These are phyloP conservation scores for Polydrusus pterygomalis DNA, from an alignment of 2,888 invertebrate species.

Conservation along the genomic window DNA sequence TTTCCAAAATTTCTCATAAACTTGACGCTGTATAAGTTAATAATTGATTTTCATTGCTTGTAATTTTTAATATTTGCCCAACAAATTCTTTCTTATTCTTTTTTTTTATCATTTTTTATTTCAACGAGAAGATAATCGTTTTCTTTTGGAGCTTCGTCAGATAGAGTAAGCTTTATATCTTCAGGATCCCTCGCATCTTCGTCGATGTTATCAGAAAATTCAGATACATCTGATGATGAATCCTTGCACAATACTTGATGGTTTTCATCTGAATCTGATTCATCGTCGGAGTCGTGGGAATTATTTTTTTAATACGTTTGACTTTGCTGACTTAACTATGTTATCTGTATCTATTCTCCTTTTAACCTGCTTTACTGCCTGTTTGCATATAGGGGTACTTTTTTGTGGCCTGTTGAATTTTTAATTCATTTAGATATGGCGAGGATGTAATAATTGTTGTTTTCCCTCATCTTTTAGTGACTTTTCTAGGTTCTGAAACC, in stretches of 20 bases:
- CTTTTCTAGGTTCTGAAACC: not conserved
- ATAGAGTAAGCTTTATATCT: no score
- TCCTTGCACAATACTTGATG: not conserved
- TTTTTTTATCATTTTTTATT: not conserved
- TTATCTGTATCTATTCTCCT: not conserved
- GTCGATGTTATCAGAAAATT: no score
- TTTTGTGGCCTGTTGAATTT: not conserved
- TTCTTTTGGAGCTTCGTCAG: no score
- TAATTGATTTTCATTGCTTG: no score
- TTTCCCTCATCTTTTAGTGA: not conserved
- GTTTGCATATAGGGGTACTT: not conserved
- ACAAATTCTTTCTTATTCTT: not conserved
- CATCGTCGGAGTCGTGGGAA: not conserved
- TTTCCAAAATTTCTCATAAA: not conserved
- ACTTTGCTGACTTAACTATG: not conserved
- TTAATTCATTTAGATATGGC: not conserved
- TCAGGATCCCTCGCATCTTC: no score
- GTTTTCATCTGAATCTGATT: not conserved
- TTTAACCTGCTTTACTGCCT: slow-evolving; percentile 1
- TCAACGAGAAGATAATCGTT: not conserved
- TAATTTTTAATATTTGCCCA: not conserved
- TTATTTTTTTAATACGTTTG: not conserved
- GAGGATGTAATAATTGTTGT: not conserved
- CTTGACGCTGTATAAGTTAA: no score
- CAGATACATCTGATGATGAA: not conserved